Base-by-base conservation (phyloP, 2,888 invertebrate genomes). In the Tinea trinotella region DNA sequence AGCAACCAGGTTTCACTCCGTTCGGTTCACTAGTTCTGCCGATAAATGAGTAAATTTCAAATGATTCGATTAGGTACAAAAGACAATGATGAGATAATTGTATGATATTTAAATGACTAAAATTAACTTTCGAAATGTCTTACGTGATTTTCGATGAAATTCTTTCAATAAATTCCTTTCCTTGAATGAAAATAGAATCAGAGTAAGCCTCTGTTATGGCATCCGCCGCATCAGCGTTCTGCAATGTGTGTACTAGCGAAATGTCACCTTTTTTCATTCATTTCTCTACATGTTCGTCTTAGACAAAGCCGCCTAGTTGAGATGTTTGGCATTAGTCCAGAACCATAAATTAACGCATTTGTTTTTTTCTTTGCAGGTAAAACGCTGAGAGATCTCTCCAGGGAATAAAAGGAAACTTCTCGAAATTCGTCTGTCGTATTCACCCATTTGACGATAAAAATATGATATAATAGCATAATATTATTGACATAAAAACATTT, bases 291-390 rank as follows among this genome's bases (percentile, higher is more conserved):
- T 67, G 72, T 75, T 76, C 68, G 40, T 78, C 73, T 76, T 77
- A 79, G 80, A 81, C 49, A 49, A 49, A 49, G 49, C 19, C 72
- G 72, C 66, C 74, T 76, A 73, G 73, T 82, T 79, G 76, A 82
- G 82, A 82, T 84, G 73, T 74, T 81, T 85, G 84, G 84, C 84
- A 57, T 58, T 54, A 62, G 57, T 76, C 83, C 84, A 84, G 71
- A 59, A 73, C 73, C 69, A 78, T 84, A 82, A 83, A 84, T 83
- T 84, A 82, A 85, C 76, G 69, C 66, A 60, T 74, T 68, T 76
- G 75, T 82, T 76, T 69, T 74, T 65, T 81, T 83, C 68, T 83
- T 85, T 80, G 74, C 84, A 84, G 84, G 84, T 84, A 84, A 85
- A 79, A 79, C 74, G 74, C 71, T 76, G 73, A 74, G 74, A 74